Evolutionary conservation across 2,888 invertebrate genomes (phyloP), one percentile per base, ranked within the genome.

Genomic region (Spodoptera exigua): DNA sequence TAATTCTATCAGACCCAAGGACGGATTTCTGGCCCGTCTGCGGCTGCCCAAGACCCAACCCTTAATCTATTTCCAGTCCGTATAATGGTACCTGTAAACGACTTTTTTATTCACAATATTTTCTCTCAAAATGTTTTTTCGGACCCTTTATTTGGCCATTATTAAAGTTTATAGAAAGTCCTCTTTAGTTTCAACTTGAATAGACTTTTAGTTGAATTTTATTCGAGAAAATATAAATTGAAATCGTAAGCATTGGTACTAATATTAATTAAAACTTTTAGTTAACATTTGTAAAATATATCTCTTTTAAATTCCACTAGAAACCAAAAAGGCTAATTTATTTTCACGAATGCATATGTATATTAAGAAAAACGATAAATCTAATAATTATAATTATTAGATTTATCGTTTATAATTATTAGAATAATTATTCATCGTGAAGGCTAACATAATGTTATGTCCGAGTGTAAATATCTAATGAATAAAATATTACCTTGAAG

Each of bases 51-150:
- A 39, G 37, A 62, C 61, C 45, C 56, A 70, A 63, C 58, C 81
- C 80, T 70, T 78, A 75, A 81, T 82, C 82, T 81, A 79, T 81
- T 79, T 65, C 56, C 71, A 62, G 72, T 60, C 55, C 59, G 57
- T 73, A 68, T 71, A 70, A 75, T 70, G 66, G 77, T 62, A 70
- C 68, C 68, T 59, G 76, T 61, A 75, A 75, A 78, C 70, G 66
- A 65, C 79, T 76, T 74, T 75, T 78, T 74, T 68, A 72, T 68
- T 62, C 64, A 66, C 70, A 64, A 78, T 70, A 76, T 78, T 70
- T 73, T 68, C 46, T 57, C 51, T 34, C 54, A 45, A 46, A 73
- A 74, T 66, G 59, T 37, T 76, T 57, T 43, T 51, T 44, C 21
- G 39, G 40, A 77, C 55, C 57, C 66, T 75, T 74, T 77, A 61